Conservation (phyloP, 2,797 vertebrate genomes). For the Melopsittacus undulatus region DNA sequence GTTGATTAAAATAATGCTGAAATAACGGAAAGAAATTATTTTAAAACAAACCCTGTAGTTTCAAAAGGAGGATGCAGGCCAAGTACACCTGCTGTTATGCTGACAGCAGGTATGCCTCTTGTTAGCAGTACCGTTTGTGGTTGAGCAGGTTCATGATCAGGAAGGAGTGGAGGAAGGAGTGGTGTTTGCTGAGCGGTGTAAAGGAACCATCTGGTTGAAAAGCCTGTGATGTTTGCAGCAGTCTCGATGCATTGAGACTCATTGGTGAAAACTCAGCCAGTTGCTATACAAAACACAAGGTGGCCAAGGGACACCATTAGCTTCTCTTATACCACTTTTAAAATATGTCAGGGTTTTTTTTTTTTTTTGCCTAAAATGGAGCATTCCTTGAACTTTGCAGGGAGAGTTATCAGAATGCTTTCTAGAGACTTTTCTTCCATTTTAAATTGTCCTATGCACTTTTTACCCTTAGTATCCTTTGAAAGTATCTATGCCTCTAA, state of each 20-base stretch:
- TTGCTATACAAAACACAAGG: no score
- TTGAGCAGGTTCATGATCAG: background rate
- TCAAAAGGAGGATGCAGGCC: background rate
- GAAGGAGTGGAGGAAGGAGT: background rate
- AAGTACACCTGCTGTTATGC: accelerated
- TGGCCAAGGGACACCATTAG: background rate
- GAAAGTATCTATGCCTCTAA: background rate
- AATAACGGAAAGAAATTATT: background rate
- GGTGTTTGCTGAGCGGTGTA: background rate
- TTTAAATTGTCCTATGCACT: background rate
- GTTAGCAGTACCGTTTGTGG: background rate
- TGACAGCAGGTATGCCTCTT: background rate
- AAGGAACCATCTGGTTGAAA: background rate
- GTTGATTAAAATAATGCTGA: background rate
- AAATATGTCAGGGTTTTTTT: background rate
- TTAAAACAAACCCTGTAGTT: background rate
- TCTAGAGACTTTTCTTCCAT: background rate
- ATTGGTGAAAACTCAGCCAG: background rate
- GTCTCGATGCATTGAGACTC: accelerated
- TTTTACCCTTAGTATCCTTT: background rate
- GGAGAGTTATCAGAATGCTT: background rate
- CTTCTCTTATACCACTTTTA: background rate
- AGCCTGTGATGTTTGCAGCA: background rate
- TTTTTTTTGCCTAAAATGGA: background rate
- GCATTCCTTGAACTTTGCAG: background rate